These are phyloP conservation scores for Hassar affinis DNA, from an alignment of 2,113 vertebrate species.

Conservation along the genomic window DNA sequence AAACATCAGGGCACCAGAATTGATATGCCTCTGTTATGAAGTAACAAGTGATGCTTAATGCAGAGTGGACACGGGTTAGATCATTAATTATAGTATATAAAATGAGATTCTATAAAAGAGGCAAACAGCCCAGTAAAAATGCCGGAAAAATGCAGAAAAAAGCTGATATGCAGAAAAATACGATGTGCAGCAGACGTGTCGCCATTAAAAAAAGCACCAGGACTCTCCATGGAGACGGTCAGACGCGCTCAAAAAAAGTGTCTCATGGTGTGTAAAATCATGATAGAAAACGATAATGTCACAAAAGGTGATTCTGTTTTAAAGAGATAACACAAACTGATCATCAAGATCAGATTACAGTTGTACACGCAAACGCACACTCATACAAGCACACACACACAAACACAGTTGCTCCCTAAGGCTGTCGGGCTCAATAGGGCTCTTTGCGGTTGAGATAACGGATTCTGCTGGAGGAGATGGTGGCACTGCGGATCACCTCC, in stretches of 20 bases:
- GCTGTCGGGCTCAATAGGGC: conserved; percentile 75
- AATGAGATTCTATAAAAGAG: conserved; percentile 77
- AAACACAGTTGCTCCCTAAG: conserved; percentile 24
- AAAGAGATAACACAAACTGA: conserved; percentile 40
- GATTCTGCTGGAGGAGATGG: conserved; percentile 78
- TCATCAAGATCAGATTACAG: conserved; percentile 34
- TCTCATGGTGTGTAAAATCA: conserved; percentile 56
- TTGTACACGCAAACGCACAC: not conserved
- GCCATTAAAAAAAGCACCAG: conserved; percentile 74
- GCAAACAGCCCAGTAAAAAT: conserved; percentile 75
- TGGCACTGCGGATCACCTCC: conserved; percentile 97
- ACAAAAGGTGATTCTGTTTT: conserved; percentile 41
- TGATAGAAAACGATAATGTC: conserved; percentile 62
- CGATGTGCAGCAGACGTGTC: conserved; percentile 70
- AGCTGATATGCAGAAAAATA: conserved; percentile 72
- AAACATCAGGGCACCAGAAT: conserved; percentile 60
- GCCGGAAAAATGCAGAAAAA: conserved; percentile 70
- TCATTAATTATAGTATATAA: conserved; percentile 76
- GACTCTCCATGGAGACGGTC: conserved; percentile 66
- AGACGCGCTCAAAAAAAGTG: conserved; percentile 58
- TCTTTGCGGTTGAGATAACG: conserved; percentile 83
- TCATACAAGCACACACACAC: conserved; percentile 26
- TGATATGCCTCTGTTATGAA: conserved; percentile 60
- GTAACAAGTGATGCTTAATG: conserved; percentile 63
- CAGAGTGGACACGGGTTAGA: conserved; percentile 64